phyloP scores from a whole-genome alignment of 53 echinoderm and acorn worm species.

The Astropecten irregularis region DNA sequence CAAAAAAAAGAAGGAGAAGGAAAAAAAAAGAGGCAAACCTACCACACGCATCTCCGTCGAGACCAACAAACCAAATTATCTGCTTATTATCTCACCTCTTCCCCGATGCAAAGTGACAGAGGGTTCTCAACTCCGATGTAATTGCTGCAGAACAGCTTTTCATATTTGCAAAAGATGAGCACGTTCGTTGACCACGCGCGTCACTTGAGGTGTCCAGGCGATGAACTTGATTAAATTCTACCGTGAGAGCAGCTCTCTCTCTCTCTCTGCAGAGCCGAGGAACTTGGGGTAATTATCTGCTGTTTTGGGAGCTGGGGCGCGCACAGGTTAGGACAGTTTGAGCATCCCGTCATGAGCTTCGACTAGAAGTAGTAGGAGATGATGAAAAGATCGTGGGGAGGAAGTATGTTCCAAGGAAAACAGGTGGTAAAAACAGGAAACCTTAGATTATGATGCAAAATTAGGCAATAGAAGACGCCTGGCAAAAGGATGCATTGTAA shows the following conservation, averaged over 20 bases:
- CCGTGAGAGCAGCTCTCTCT: slow-evolving; percentile 20
- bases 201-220: slow-evolving; percentile 57
- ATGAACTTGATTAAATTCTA: slow-evolving; percentile 62
- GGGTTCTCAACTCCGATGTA: slow-evolving; percentile 52
- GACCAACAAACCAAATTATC: slow-evolving; percentile 61
- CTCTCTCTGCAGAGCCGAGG: slow-evolving; percentile 18
- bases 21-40: slow-evolving; percentile 35
- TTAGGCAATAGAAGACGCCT: slow-evolving; percentile 62
- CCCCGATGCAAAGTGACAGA: slow-evolving; percentile 56
- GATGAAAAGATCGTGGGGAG: slow-evolving; percentile 57
- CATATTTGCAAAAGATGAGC: slow-evolving; percentile 61
- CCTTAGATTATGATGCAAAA: slow-evolving; percentile 64
- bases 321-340: slow-evolving; percentile 50
- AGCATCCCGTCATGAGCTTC: slow-evolving; percentile 46
- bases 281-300: slow-evolving; percentile 58
- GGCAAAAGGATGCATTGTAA: slow-evolving; percentile 59
- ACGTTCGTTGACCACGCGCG: slow-evolving; percentile 60
- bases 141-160: slow-evolving; percentile 58
- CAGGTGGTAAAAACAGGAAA: slow-evolving; percentile 64
- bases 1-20: background rate
- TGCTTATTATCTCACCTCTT: slow-evolving; percentile 59
- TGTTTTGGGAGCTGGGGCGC: slow-evolving; percentile 47
- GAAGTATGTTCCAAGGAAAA: slow-evolving; percentile 64
- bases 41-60: slow-evolving; percentile 38
- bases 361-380: slow-evolving; percentile 2